Conservation (phyloP, 2,888 invertebrate genomes). For the Epistrophe grossulariae region DNA sequence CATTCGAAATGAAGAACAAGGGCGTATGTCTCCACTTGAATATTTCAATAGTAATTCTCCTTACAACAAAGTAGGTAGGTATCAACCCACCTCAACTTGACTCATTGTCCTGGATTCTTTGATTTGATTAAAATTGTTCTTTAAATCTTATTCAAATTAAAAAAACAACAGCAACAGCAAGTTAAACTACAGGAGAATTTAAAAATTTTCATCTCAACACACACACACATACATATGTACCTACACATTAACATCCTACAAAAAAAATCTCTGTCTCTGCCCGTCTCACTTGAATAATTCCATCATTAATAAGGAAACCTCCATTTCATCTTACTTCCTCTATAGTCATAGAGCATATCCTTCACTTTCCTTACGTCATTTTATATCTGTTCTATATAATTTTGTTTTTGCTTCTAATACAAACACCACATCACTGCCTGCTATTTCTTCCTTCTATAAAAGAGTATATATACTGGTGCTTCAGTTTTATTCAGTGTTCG, state of each 20-base stretch:
- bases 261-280: background rate
- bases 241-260: background rate
- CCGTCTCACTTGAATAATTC: constrained; percentile 70
- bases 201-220: constrained; percentile 58
- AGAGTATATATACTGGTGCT: background rate
- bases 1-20: no score
- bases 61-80: no score
- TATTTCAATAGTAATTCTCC: background rate
- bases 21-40: background rate
- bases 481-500: constrained; percentile 5
- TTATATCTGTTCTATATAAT: background rate
- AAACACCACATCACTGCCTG: constrained; percentile 1
- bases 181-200: constrained; percentile 10
- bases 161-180: background rate
- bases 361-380: background rate
- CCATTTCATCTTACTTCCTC: constrained; percentile 54
- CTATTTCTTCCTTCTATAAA: background rate
- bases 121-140: background rate
- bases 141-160: background rate
- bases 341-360: constrained; percentile 24
- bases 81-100: background rate
- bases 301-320: constrained; percentile 74
- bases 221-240: background rate
- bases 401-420: background rate
- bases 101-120: background rate